Percentiles rank a stretch among this genome's conserved stretches.
Evolutionary conservation across 2,797 vertebrate species (phyloP).

Genomic region (Cyprinella venusta): DNA sequence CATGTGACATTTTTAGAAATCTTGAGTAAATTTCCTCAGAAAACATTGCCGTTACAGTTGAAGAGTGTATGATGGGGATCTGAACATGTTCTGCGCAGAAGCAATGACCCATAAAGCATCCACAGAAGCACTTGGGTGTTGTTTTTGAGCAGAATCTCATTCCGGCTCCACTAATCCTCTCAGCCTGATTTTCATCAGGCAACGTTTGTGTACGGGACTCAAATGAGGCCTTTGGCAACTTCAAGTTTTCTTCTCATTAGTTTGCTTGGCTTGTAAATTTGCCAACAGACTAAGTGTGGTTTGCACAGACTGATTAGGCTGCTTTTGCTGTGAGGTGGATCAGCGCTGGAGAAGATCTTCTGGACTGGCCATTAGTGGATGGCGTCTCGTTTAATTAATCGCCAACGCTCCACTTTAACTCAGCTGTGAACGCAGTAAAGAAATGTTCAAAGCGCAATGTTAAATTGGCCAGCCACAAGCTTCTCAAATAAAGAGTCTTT

Average conservation of each 20-base stretch:
- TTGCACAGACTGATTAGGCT: constrained; percentile 32
- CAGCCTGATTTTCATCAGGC: constrained; percentile 11
- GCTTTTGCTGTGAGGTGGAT: constrained; percentile 22
- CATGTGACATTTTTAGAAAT: too few species aligned
- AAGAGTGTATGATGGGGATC: neutral
- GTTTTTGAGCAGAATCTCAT: neutral
- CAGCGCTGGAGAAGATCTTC: constrained; percentile 22
- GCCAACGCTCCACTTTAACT: neutral
- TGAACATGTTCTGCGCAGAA: neutral
- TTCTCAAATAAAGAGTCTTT: constrained; percentile 10
- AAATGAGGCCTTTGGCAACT: constrained; percentile 39
- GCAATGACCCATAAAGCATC: neutral
- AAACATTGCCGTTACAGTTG: neutral
- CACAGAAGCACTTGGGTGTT: neutral
- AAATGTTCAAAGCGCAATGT: neutral
- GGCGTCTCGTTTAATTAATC: constrained; percentile 22
- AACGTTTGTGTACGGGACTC: constrained; percentile 14
- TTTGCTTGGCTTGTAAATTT: constrained; percentile 37
- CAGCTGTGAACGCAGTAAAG: constrained; percentile 9
- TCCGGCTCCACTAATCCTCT: constrained; percentile 29
- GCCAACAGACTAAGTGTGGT: constrained; percentile 18
- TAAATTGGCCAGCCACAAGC: constrained; percentile 6
- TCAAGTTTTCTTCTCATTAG: constrained; percentile 33
- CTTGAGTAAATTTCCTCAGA: neutral
- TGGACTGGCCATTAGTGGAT: neutral